Conservation (phyloP, 2,113 vertebrate genomes). For the Ptilorrhoa leucosticta region DNA sequence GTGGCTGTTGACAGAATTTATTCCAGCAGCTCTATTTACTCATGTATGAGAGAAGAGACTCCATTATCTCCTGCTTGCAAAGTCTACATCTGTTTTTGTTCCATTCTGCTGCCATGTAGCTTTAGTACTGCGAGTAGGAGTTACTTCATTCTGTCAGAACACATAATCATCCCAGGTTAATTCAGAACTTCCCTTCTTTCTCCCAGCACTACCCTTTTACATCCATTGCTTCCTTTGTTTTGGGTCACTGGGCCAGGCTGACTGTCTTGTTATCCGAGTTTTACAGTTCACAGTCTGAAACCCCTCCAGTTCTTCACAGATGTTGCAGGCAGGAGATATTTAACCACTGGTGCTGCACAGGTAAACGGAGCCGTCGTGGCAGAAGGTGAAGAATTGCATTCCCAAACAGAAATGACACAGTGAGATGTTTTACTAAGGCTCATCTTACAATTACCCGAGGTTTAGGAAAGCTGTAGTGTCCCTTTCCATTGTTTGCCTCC, state of each 20-base stretch:
- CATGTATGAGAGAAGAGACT: not conserved
- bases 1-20: constrained; percentile 30
- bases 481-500: constrained; percentile 54
- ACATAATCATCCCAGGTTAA: constrained; percentile 66
- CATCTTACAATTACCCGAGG: constrained; percentile 69
- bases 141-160: constrained; percentile 79
- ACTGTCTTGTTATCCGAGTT: constrained; percentile 35
- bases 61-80: not conserved
- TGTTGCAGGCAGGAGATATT: constrained; percentile 66
- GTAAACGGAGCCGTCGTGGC: constrained; percentile 52
- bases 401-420: constrained; percentile 59
- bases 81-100: constrained; percentile 57
- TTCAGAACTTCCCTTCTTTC: constrained; percentile 62
- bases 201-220: constrained; percentile 37
- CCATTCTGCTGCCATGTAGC: constrained; percentile 55
- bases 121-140: constrained; percentile 33
- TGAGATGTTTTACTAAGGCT: constrained; percentile 54
- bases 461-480: constrained; percentile 68
- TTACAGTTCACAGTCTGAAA: constrained; percentile 48
- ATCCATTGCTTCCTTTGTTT: constrained; percentile 44
- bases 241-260: constrained; percentile 65
- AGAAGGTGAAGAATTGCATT: constrained; percentile 70
- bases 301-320: constrained; percentile 57
- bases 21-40: not conserved
- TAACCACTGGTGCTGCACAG: constrained; percentile 43